phyloP scores from a whole-genome alignment of 2,113 vertebrate genomes.

The Capreolus pygargus region DNA sequence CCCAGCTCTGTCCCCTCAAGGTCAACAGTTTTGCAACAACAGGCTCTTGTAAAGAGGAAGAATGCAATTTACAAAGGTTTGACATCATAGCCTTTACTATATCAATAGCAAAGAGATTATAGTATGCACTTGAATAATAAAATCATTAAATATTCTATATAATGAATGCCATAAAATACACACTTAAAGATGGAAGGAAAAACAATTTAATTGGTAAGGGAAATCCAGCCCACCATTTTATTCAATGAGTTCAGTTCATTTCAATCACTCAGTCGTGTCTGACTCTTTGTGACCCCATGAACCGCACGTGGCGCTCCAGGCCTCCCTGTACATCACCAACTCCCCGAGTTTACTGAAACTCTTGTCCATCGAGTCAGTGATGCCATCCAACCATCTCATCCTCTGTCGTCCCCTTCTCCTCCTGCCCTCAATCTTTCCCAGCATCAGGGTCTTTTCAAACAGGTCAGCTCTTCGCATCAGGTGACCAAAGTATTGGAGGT shows the following conservation, averaged over 20 bases:
- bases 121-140: not conserved
- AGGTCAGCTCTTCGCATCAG: not conserved
- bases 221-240: not conserved
- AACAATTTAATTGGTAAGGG: not conserved
- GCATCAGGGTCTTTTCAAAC: not conserved
- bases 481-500: not conserved
- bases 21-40: not conserved
- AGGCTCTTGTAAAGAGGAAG: not conserved
- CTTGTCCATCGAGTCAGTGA: fast-evolving
- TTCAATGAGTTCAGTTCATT: not conserved
- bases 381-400: not conserved
- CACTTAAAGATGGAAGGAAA: not conserved
- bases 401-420: not conserved
- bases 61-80: not conserved
- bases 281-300: not conserved
- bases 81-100: not conserved
- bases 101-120: not conserved
- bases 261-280: not conserved
- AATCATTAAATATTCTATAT: not conserved
- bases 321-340: not conserved
- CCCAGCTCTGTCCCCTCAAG: not conserved
- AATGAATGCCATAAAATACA: not conserved
- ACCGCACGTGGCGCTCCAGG: fast-evolving
- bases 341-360: fast-evolving
- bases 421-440: not conserved